phyloP scores from a whole-genome alignment of 2,888 invertebrate genomes.

The Conops quadrifasciatus region DNA sequence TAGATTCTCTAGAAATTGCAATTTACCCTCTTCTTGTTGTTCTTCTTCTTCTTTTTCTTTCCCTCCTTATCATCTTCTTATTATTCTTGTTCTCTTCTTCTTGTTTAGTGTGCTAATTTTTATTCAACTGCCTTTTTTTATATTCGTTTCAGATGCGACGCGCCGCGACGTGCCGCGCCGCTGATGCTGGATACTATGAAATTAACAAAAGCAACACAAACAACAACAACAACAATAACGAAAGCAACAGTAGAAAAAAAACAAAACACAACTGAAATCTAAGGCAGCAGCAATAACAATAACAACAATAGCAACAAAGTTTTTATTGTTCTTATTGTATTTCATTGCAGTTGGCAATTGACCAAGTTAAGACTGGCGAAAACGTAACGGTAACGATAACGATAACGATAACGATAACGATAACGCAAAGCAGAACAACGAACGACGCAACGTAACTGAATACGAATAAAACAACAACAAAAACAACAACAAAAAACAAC shows the following conservation, averaged over 20 bases:
- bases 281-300: not conserved
- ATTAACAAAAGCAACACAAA: no score
- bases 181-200: no score
- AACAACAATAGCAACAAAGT: constrained; percentile 30
- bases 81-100: constrained; percentile 8
- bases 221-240: constrained; percentile 11
- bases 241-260: no score
- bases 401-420: not conserved
- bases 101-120: constrained; percentile 23
- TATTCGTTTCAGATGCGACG: constrained; percentile 24
- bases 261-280: no score
- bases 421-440: not conserved
- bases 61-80: not conserved
- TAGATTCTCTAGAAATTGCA: no score
- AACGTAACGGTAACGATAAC: not conserved
- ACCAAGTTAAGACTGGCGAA: constrained; percentile 53
- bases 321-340: constrained; percentile 43
- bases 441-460: not conserved
- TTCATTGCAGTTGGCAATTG: constrained; percentile 51
- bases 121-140: constrained; percentile 14
- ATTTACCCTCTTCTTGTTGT: not conserved
- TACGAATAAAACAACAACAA: not conserved
- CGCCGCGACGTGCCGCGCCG: not conserved
- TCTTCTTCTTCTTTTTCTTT: not conserved
- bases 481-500: not conserved